A percentile compares a stretch with the other conserved stretches of the same genome.
phyloP scores from a whole-genome alignment of 1,140 invertebrate genomes.

The Metopolophium dirhodum region DNA sequence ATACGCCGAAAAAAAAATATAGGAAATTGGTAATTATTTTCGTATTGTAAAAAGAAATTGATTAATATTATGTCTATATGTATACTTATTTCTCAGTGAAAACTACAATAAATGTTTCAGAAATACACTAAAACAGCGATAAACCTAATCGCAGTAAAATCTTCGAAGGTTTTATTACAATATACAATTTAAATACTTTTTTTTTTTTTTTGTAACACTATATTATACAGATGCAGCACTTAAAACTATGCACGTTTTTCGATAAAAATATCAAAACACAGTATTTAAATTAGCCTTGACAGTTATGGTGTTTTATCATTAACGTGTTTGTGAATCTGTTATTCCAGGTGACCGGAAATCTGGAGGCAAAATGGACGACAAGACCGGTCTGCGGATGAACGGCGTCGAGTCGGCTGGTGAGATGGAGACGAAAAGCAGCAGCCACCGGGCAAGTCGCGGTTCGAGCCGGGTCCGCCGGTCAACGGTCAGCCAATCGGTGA shows the following conservation, averaged over 20 bases:
- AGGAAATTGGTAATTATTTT: too few species aligned
- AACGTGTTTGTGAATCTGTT: not conserved
- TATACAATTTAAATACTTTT: too few species aligned
- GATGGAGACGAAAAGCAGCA: conserved; percentile 51
- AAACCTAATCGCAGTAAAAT: too few species aligned
- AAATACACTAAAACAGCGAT: too few species aligned
- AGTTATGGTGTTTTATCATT: too few species aligned
- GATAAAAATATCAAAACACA: not conserved
- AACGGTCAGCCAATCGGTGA: not conserved
- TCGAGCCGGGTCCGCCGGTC: conserved; percentile 10
- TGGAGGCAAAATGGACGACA: not conserved
- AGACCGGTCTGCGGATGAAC: conserved; percentile 25
- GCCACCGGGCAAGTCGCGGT: conserved; percentile 36
- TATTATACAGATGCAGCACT: not conserved
- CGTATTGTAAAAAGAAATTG: too few species aligned
- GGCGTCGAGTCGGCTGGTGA: not conserved
- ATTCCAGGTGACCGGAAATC: not conserved
- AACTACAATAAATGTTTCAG: too few species aligned
- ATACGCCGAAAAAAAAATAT: too few species aligned
- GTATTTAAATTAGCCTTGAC: not conserved
- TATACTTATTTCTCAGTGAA: too few species aligned
- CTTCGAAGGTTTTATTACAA: too few species aligned
- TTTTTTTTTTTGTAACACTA: too few species aligned
- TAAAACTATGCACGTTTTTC: not conserved
- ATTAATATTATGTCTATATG: too few species aligned